Conservation (phyloP, 1,140 invertebrate genomes). For the Lamellibrachia luymesi region DNA sequence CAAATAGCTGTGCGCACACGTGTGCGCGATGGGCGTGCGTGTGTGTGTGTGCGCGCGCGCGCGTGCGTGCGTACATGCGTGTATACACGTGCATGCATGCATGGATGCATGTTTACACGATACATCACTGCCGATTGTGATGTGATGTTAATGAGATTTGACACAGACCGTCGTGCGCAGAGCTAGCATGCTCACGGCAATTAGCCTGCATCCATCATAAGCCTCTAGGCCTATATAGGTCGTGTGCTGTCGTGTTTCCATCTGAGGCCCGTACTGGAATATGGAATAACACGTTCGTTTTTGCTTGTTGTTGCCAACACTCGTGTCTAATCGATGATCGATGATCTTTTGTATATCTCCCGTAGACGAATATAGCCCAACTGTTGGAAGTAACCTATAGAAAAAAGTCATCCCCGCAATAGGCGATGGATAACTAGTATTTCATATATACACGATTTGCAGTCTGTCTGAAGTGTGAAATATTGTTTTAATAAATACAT, state of each 20-base stretch:
- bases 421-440: no score
- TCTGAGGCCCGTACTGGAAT: background rate
- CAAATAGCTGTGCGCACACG: no score
- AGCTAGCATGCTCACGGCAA: no score
- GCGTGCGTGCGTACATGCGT: background rate
- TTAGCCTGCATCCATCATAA: background rate
- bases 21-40: no score
- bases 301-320: background rate
- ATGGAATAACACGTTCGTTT: background rate
- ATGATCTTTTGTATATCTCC: background rate
- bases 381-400: no score
- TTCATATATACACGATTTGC: no score
- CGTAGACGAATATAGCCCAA: background rate
- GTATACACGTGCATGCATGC: background rate
- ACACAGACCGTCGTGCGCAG: background rate
- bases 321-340: background rate
- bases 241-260: background rate
- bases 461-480: no score
- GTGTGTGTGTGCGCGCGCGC: no score
- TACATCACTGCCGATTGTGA: background rate
- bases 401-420: no score
- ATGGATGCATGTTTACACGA: background rate
- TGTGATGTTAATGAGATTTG: background rate
- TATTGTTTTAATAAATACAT: no score
- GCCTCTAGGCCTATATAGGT: background rate